A percentile compares a stretch with the other conserved stretches of the same genome.
Conservation (phyloP, 2,797 vertebrate genomes). For the Graptemys geographica region DNA sequence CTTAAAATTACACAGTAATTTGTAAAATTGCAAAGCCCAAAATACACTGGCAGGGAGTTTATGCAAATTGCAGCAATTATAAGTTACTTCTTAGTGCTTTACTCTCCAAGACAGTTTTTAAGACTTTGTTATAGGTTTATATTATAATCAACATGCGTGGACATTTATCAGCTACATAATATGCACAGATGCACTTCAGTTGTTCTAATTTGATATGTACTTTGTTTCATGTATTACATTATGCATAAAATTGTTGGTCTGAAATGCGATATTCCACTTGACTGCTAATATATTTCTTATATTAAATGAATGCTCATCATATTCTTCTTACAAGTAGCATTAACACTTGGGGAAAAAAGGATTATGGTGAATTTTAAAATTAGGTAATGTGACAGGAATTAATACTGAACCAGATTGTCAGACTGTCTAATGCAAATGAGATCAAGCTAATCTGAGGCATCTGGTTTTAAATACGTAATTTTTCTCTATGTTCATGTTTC, state of each 20-base stretch:
- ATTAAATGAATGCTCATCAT: background rate
- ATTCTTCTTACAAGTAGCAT: background rate
- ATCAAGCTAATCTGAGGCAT: background rate
- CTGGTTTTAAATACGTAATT: background rate
- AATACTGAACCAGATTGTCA: accelerated
- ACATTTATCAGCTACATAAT: background rate
- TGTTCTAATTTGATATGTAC: accelerated
- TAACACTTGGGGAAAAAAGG: background rate
- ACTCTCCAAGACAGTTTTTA: accelerated
- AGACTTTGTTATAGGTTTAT: background rate
- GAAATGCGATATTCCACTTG: background rate
- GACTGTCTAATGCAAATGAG: background rate
- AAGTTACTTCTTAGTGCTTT: background rate
- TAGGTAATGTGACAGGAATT: background rate
- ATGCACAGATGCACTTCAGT: background rate
- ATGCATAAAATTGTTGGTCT: background rate
- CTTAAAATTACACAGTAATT: background rate
- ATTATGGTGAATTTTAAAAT: accelerated
- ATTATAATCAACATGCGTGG: background rate
- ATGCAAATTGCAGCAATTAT: accelerated
- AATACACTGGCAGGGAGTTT: background rate
- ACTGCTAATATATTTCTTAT: background rate
- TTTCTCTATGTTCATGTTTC: accelerated
- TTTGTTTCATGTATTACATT: background rate
- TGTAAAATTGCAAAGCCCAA: background rate